Evolutionary conservation across 2,888 invertebrate species (phyloP).

Genomic region (Eledona agricola): DNA sequence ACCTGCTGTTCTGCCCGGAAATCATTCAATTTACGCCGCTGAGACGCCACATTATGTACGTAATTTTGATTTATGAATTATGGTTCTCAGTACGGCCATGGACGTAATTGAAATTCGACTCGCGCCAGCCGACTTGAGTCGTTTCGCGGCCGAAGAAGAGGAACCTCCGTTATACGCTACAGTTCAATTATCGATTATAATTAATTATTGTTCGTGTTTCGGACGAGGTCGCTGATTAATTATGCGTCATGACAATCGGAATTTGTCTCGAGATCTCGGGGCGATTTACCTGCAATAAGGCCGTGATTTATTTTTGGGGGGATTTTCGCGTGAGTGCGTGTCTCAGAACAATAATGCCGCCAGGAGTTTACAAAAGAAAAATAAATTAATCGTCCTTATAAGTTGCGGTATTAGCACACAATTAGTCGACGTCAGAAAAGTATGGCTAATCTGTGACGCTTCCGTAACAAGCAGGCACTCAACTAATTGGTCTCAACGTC

Average conservation of each 20-base stretch:
- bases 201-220: conserved; percentile 4
- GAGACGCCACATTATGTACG: conserved; percentile 48
- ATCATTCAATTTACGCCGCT: conserved; percentile 53
- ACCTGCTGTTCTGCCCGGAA: conserved; percentile 52
- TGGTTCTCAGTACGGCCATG: conserved; percentile 17
- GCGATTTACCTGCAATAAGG: not conserved
- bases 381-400: too few relatives aligned
- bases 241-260: conserved; percentile 6
- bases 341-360: too few relatives aligned
- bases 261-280: conserved; percentile 6
- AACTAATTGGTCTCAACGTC: conserved; percentile 14
- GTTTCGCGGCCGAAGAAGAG: too few relatives aligned
- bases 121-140: conserved; percentile 17
- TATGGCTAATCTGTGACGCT: too few relatives aligned
- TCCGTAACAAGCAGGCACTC: too few relatives aligned
- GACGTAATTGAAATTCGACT: conserved; percentile 25
- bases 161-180: too few relatives aligned
- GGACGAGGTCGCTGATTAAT: not conserved
- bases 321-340: conserved; percentile 13
- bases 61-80: conserved; percentile 44
- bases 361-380: too few relatives aligned
- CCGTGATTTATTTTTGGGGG: conserved; percentile 17
- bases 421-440: too few relatives aligned
- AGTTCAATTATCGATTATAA: conserved; percentile 1
- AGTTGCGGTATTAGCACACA: too few relatives aligned